Evolutionary conservation across 2,797 vertebrate species (phyloP).

Genomic region (Rallus crepitans): DNA sequence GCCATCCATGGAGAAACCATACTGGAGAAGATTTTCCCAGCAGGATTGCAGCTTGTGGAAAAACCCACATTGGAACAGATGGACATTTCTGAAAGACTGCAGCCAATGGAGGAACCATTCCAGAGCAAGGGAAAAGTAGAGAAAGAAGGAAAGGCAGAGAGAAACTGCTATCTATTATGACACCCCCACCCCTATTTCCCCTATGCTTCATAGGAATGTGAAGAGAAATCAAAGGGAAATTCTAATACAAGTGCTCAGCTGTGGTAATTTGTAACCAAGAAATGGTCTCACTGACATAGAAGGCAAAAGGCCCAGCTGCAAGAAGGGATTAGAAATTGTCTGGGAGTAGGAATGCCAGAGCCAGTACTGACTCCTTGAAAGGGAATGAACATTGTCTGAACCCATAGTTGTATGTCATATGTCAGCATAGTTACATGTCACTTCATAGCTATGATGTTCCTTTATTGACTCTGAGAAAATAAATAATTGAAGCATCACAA

Average conservation of each 20-base stretch:
- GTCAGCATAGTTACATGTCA: background rate
- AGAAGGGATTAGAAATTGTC: no score
- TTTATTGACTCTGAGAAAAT: background rate
- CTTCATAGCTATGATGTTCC: background rate
- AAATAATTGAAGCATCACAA: background rate
- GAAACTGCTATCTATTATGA: background rate
- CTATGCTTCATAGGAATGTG: no score
- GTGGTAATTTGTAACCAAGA: no score
- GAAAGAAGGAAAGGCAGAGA: background rate
- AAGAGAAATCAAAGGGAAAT: background rate
- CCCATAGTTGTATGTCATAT: background rate
- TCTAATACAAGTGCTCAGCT: no score
- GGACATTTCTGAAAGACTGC: background rate
- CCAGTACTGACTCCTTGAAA: no score
- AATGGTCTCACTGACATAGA: no score
- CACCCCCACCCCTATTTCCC: no score
- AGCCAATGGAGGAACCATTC: background rate
- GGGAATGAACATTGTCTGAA: background rate
- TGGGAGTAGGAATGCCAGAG: no score
- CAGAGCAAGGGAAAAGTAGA: background rate
- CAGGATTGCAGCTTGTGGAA: background rate
- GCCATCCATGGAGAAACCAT: background rate
- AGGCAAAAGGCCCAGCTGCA: no score
- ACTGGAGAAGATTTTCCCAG: background rate
- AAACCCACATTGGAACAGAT: background rate